These are phyloP conservation scores for Erebia epiphron DNA, from an alignment of 2,888 invertebrate genomes.

Conservation along the genomic window DNA sequence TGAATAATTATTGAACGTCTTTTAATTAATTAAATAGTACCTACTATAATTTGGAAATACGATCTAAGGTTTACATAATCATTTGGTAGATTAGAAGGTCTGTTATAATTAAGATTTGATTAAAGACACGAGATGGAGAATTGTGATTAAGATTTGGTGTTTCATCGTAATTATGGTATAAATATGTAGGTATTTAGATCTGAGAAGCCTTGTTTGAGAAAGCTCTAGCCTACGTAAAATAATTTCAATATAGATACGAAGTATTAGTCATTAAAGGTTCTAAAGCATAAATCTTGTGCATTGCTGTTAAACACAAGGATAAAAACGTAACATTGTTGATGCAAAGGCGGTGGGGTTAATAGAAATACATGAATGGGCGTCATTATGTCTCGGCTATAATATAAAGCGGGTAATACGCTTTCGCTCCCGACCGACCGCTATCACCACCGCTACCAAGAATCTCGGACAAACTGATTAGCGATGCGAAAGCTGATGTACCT, in stretches of 20 bases:
- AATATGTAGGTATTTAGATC: too few relatives aligned
- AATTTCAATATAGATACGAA: neutral
- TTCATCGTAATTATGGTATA: too few relatives aligned
- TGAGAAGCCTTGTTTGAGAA: too few relatives aligned
- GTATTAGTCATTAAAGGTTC: neutral
- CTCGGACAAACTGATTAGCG: slow-evolving; percentile 65
- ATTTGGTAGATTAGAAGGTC: too few relatives aligned
- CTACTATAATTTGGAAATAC: too few relatives aligned
- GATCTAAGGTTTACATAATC: too few relatives aligned
- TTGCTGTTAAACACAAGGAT: slow-evolving; percentile 35
- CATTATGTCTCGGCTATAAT: slow-evolving; percentile 62
- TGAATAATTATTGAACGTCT: too few relatives aligned
- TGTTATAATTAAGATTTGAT: too few relatives aligned
- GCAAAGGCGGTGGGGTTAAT: slow-evolving; percentile 67
- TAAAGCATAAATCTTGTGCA: slow-evolving; percentile 2
- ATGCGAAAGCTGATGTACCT: slow-evolving; percentile 63
- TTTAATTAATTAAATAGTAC: too few relatives aligned
- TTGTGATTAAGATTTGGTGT: too few relatives aligned
- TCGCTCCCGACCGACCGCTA: slow-evolving; percentile 24
- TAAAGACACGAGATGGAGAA: too few relatives aligned
- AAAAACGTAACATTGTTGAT: slow-evolving; percentile 60
- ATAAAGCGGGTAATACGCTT: slow-evolving; percentile 65
- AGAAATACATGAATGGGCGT: slow-evolving; percentile 60
- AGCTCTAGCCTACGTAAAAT: neutral
- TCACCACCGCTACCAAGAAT: slow-evolving; percentile 52